These are phyloP conservation scores for Protobothrops mucrosquamatus DNA, from an alignment of 2,113 vertebrate species.

Conservation along the genomic window DNA sequence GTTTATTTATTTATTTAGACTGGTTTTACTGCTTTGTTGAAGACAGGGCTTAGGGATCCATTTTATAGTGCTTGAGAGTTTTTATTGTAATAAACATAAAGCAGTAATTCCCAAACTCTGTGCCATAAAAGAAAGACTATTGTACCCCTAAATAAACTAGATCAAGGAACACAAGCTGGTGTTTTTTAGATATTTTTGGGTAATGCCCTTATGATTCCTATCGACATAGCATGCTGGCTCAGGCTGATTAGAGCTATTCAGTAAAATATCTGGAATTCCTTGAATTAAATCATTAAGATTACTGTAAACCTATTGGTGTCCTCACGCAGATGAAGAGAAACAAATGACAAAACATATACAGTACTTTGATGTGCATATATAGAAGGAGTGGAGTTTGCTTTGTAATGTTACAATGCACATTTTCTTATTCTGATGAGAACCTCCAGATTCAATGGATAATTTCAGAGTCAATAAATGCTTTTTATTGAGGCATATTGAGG, in stretches of 20 bases:
- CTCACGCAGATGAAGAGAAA: not conserved
- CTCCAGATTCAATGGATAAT: not conserved
- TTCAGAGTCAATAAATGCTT: not conserved
- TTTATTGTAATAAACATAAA: not conserved
- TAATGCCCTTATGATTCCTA: not conserved
- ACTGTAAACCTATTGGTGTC: not conserved
- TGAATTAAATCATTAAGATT: not conserved
- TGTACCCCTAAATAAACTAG: not conserved
- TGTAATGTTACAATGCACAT: not conserved
- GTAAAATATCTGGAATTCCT: not conserved
- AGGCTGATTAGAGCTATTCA: not conserved
- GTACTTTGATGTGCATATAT: not conserved
- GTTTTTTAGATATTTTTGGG: not conserved
- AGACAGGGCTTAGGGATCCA: not conserved
- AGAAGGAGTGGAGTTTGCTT: not conserved
- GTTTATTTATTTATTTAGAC: not conserved
- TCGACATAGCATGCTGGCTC: not conserved
- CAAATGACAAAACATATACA: not conserved
- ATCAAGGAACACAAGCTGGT: not conserved
- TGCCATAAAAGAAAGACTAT: not conserved
- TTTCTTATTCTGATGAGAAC: not conserved
- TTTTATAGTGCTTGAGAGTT: not conserved
- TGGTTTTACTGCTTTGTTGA: not conserved
- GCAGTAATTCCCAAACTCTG: not conserved
- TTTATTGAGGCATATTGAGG: too few species aligned